Percentiles rank a stretch among this genome's conserved stretches.
phyloP scores from a whole-genome alignment of 2,888 invertebrate species.

The Myathropa florea region DNA sequence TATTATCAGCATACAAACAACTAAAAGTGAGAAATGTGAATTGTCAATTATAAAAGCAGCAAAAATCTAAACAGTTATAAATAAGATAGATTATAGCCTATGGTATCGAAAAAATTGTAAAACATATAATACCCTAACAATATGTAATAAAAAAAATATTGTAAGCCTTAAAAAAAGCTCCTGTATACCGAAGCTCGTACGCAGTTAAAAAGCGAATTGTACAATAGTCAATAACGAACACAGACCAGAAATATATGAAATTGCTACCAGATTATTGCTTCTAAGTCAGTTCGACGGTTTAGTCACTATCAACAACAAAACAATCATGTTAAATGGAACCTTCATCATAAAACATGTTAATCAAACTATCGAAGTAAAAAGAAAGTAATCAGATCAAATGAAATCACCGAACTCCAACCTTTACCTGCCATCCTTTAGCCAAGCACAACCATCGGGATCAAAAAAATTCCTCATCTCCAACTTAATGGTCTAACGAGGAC shows the following conservation, averaged over 20 bases:
- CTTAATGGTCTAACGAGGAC: background rate
- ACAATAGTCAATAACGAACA: background rate
- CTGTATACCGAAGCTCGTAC: background rate
- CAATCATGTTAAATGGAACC: background rate
- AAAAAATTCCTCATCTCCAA: background rate
- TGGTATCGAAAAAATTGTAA: no score
- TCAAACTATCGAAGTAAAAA: no score
- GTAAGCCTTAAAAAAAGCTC: no score
- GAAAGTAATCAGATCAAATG: background rate
- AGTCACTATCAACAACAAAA: background rate
- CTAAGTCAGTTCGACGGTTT: background rate
- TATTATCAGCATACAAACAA: constrained; percentile 43
- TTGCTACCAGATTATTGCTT: background rate
- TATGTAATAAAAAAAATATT: background rate
- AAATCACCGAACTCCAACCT: background rate
- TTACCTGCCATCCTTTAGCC: background rate
- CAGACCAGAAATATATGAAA: background rate
- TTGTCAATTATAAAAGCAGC: constrained; percentile 35
- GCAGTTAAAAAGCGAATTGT: background rate
- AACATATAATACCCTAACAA: background rate
- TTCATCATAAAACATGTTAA: background rate
- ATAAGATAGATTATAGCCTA: background rate
- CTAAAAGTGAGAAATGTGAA: constrained; percentile 24
- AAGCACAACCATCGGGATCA: background rate
- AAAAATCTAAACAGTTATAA: constrained; percentile 26